Evolutionary conservation across 2,888 invertebrate genomes (phyloP), one percentile per base, ranked within the genome.

Genomic region (Calameuta pallipes): DNA sequence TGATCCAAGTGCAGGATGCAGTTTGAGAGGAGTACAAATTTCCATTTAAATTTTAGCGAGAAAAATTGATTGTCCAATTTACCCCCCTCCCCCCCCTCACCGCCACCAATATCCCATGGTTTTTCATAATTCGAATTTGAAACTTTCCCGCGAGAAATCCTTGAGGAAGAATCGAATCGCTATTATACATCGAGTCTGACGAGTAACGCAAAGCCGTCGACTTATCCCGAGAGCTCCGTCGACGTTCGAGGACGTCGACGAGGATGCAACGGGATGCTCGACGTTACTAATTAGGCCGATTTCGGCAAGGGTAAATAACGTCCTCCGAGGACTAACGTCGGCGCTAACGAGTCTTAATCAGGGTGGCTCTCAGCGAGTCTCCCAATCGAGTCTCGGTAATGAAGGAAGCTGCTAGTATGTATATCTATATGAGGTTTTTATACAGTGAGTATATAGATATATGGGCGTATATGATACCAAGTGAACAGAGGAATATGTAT

Each of bases 321-420:
- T 71, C 71, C 13, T 31, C 11, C 23, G 71, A 34, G 33, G 56
- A 56, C 56, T 56, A 56, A 56, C 56, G 56, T 56, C 56, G 56
- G 71, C 71, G 71, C 71, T 71, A 71, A 71, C 71, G 71, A 71
- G 33, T 70, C 70, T 30, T 70, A 33, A 70, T 70, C 70, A 70
- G 15, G 31, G 33, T 33, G 15, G 30, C 31, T 70, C 70, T 30
- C 70, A 70, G 11, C 70, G 70, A 70, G 71, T 71, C 71, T 71
- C 6, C 71, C 71, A 71, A 71, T 71, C 31, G 23, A 71, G 71
- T 34, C 33, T 34, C 13, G 31, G 71, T 71, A 71, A 71, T 23
- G 71, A 71, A 71, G 71, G 71, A 56, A 56, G 56, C 56, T 56
- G 56, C 56, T 9, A 56, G 23, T 56, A 56, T 23, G 23, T 23